Percentiles rank a stretch among this genome's conserved stretches.
phyloP scores from a whole-genome alignment of 2,113 vertebrate species.

The Limanda limanda region DNA sequence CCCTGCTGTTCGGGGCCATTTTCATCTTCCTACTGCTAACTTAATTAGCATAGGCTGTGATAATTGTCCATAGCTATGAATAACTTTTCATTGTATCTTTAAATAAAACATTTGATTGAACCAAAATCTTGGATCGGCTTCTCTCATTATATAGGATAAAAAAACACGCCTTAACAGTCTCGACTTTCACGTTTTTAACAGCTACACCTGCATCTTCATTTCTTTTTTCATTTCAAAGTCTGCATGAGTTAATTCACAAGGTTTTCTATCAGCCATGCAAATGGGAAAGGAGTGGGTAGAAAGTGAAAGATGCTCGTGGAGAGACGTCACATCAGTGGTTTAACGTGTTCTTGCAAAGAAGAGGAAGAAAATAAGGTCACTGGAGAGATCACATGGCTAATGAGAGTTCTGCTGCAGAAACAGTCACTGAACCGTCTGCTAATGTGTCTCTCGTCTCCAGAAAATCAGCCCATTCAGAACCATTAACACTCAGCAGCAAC shows the following conservation, averaged over 20 bases:
- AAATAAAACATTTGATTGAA: too few species aligned
- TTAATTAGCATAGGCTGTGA: too few species aligned
- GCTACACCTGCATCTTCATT: constrained; percentile 18
- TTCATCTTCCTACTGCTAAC: too few species aligned
- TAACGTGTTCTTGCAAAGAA: constrained; percentile 19
- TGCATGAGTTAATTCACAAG: constrained; percentile 2
- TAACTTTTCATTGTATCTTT: too few species aligned
- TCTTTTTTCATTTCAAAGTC: constrained; percentile 10
- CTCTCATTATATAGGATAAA: too few species aligned
- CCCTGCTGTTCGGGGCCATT: too few species aligned
- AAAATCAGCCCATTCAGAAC: constrained; percentile 21
- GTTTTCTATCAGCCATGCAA: constrained; percentile 1
- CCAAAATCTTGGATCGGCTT: too few species aligned
- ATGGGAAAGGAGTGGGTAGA: constrained; percentile 15
- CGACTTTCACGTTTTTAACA: background rate
- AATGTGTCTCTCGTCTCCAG: constrained; percentile 33
- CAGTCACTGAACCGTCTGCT: constrained; percentile 39
- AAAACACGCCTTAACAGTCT: too few species aligned
- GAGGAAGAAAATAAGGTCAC: constrained; percentile 33
- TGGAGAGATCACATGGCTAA: constrained; percentile 36
- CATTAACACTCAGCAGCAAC: background rate
- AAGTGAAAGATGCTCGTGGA: constrained; percentile 9
- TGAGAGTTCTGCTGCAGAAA: constrained; percentile 49
- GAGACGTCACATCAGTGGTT: constrained; percentile 14
- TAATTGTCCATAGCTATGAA: too few species aligned